These are phyloP conservation scores for Notarius lentiginosus DNA, from an alignment of 2,113 vertebrate species.

Conservation along the genomic window DNA sequence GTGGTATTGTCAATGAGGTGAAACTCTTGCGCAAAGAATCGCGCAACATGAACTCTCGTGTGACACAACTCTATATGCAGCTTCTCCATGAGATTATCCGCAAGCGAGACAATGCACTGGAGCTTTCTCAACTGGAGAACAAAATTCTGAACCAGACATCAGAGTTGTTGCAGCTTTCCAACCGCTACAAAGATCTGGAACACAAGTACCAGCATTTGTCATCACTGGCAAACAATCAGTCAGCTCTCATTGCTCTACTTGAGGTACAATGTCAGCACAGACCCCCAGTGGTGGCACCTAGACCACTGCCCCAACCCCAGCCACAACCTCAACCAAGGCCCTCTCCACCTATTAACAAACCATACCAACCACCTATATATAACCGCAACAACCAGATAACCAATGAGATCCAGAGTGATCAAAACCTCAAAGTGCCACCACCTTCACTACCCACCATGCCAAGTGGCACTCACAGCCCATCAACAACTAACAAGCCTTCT, in stretches of 20 bases:
- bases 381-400: slow-evolving; percentile 91
- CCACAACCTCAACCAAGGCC: slow-evolving; percentile 66
- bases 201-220: slow-evolving; percentile 95
- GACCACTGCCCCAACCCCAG: slow-evolving; percentile 67
- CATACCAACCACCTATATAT: slow-evolving; percentile 80
- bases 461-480: slow-evolving; percentile 83
- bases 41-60: slow-evolving; percentile 97
- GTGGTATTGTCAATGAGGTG: slow-evolving; percentile 95
- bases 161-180: slow-evolving; percentile 90
- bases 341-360: slow-evolving; percentile 73
- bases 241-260: slow-evolving; percentile 83
- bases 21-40: slow-evolving; percentile 96
- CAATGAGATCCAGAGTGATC: slow-evolving; percentile 97
- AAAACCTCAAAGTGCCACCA: slow-evolving; percentile 84
- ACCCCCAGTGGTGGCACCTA: slow-evolving; percentile 64
- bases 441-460: slow-evolving; percentile 89
- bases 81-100: slow-evolving; percentile 96
- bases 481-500: slow-evolving; percentile 89
- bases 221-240: slow-evolving; percentile 90
- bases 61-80: slow-evolving; percentile 98
- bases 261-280: slow-evolving; percentile 89
- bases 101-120: slow-evolving; percentile 93
- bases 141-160: slow-evolving; percentile 95
- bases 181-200: slow-evolving; percentile 94
- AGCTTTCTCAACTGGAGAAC: slow-evolving; percentile 95